Conservation (phyloP, 2,888 invertebrate species). For the Diaprepes abbreviatus region DNA sequence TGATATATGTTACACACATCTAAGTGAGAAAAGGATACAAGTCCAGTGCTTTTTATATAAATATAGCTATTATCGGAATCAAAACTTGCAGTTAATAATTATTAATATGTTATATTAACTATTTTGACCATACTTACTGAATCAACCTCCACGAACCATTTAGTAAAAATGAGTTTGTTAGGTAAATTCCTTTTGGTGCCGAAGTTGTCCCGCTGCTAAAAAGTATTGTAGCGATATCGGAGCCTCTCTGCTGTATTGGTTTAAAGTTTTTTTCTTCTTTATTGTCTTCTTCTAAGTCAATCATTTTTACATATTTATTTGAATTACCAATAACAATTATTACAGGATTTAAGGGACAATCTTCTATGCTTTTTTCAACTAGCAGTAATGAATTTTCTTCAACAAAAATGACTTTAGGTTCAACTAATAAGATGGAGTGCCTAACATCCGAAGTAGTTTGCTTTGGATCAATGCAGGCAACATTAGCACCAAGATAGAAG, state of each 20-base stretch:
- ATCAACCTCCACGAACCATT: slow-evolving; percentile 17
- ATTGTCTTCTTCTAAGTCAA: slow-evolving; percentile 5
- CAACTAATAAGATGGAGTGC: slow-evolving; percentile 8
- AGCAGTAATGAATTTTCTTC: slow-evolving; percentile 37
- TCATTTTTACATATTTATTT: slow-evolving; percentile 41
- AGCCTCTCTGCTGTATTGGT: slow-evolving; percentile 45
- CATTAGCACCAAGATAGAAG: slow-evolving; percentile 65
- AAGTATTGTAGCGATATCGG: slow-evolving; percentile 54
- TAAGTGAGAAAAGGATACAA: too few species aligned
- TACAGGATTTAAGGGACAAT: slow-evolving; percentile 41
- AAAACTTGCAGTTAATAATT: too few species aligned
- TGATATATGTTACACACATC: too few species aligned
- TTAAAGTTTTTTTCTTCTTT: slow-evolving; percentile 48
- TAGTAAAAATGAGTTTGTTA: slow-evolving; percentile 41
- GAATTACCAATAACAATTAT: slow-evolving; percentile 56
- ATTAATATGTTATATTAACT: too few species aligned
- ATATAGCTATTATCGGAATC: too few species aligned
- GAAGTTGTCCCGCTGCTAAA: slow-evolving; percentile 61
- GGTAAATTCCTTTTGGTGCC: slow-evolving; percentile 56
- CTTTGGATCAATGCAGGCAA: slow-evolving; percentile 56
- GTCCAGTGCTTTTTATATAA: too few species aligned
- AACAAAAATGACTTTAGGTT: slow-evolving; percentile 34
- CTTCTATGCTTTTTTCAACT: slow-evolving; percentile 49
- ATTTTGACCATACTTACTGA: slow-evolving; percentile 1
- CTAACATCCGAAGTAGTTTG: slow-evolving; percentile 43